These are phyloP conservation scores for Yoshiicerus persimilis DNA, from an alignment of 1,140 invertebrate species.

Conservation along the genomic window DNA sequence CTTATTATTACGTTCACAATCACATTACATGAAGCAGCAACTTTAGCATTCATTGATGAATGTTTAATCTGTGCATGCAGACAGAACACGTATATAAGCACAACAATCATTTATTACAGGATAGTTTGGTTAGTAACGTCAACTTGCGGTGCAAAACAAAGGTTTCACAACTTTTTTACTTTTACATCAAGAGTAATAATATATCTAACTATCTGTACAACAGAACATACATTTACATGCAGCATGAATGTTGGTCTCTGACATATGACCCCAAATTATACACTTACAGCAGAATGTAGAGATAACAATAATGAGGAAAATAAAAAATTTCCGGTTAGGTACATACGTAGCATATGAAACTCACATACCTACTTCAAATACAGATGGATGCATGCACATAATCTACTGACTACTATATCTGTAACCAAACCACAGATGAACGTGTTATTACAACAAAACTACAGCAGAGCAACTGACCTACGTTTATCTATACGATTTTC, in stretches of 20 bases:
- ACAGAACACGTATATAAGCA: background rate
- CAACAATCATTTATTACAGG: background rate
- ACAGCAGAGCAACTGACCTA: background rate
- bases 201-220: background rate
- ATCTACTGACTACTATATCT: no score
- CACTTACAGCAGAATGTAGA: background rate
- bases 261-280: background rate
- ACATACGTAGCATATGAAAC: background rate
- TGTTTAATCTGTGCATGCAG: background rate
- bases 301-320: slow-evolving; percentile 1
- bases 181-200: background rate
- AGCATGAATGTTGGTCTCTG: background rate
- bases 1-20: background rate
- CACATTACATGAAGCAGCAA: background rate
- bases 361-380: background rate
- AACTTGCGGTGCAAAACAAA: background rate
- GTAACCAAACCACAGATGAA: no score
- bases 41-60: background rate
- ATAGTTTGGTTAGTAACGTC: background rate
- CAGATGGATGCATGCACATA: background rate
- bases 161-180: background rate
- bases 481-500: background rate
- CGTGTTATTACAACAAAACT: background rate
- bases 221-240: background rate
- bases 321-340: background rate